A percentile compares a stretch with the other conserved stretches of the same genome.
Evolutionary conservation across 2,888 invertebrate genomes (phyloP).

Genomic region (Ariolimax columbianus): DNA sequence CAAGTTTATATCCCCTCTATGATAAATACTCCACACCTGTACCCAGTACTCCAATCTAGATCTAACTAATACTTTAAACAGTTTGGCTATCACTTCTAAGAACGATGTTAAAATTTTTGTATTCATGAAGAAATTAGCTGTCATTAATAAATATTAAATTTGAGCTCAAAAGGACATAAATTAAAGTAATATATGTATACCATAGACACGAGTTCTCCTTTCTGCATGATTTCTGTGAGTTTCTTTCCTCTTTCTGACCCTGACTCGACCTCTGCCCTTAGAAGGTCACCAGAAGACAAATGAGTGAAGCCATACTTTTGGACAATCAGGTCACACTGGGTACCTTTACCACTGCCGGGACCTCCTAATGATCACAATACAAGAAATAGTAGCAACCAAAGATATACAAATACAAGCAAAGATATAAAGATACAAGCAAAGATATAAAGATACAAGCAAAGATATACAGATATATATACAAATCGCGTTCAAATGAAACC

Average conservation of each 20-base stretch:
- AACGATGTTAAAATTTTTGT: too few species aligned
- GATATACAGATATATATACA: too few species aligned
- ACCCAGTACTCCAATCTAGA: too few species aligned
- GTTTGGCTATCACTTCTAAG: too few species aligned
- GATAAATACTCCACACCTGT: too few species aligned
- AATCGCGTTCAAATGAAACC: too few species aligned
- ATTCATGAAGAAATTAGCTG: too few species aligned
- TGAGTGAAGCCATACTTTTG: conserved; percentile 95
- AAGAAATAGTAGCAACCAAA: not conserved
- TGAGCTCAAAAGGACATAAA: not conserved
- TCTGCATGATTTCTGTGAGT: conserved; percentile 92
- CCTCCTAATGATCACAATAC: conserved; percentile 80
- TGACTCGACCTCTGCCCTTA: conserved; percentile 92
- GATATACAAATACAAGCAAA: not conserved
- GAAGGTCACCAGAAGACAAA: conserved; percentile 90
- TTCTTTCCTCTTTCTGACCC: conserved; percentile 92
- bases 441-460: not conserved
- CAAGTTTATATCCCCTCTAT: too few species aligned
- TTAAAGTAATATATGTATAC: conserved; percentile 77
- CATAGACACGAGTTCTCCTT: conserved; percentile 90
- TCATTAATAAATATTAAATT: too few species aligned
- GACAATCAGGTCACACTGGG: conserved; percentile 95
- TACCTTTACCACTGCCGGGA: conserved; percentile 97
- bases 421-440: not conserved
- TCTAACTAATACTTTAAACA: too few species aligned